Base-by-base conservation (phyloP, 2,797 vertebrate genomes). In the Macropodus opercularis region DNA sequence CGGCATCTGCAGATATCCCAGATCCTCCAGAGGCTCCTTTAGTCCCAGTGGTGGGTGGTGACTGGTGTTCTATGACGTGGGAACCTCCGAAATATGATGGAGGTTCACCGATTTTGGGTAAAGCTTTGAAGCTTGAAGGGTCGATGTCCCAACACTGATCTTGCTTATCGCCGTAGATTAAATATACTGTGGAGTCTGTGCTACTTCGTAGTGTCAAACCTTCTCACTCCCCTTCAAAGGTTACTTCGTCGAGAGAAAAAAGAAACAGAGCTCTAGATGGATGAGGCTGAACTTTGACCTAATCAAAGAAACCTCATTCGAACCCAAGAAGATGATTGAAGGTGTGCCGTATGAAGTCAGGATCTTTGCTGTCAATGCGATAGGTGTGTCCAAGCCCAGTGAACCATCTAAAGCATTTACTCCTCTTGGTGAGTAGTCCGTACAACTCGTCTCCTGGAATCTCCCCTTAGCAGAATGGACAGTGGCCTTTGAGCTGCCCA, bases 311-410 rank as follows among this genome's bases (percentile, higher is more conserved):
- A 95, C 92, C 34, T 88, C 84, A 22, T 99, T 98, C 69, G 96
- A 99, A 71, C 96, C 96, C 59, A 99, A 98, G 91, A 99, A 98
- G 90, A 99, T 99, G 98, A 99, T 99, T 85, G 98, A 99, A 88
- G 98, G 98, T 2, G 96, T 99, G 65, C 96, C 97, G 3, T 99
- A 99, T 0, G 98, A 99, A 85, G 96, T 97, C 41, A 94, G 97
- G 3, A 91, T 99, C 77, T 98, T 98, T 86, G 98, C 98, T 0
- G 95, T 99, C 50, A 99, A 99, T 31, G 93, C 96, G 38, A 94
- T 99, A 0, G 98, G 98, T 9, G 95, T 93, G 67, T 99, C 98
- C 70, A 98, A 95, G 82, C 95, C 97, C 79, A 99, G 98, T 41
- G 94, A 95, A 83, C 97, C 97, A 5, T 99, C 98, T 6, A 98